phyloP scores from a whole-genome alignment of 1,140 invertebrate genomes.

The Zaprionus davidi region DNA sequence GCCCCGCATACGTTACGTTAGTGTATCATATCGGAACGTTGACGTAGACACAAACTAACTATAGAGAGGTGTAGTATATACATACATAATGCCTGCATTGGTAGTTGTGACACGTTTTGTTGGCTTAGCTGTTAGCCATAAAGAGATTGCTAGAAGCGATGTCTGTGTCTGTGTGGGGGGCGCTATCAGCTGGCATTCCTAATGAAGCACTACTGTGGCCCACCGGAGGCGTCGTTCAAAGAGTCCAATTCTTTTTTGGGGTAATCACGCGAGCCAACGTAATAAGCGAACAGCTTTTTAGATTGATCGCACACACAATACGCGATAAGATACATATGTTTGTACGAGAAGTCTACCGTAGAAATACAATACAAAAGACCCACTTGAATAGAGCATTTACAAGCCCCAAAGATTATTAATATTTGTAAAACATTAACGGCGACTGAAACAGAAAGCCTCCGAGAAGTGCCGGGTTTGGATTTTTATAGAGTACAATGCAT shows the following conservation, averaged over 20 bases:
- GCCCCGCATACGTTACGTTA: slow-evolving; percentile 30
- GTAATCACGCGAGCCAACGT: slow-evolving; percentile 31
- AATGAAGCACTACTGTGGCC: slow-evolving; percentile 10
- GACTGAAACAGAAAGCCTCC: not conserved
- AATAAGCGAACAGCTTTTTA: slow-evolving; percentile 16
- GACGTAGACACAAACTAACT: slow-evolving; percentile 24
- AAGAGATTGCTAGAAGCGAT: not conserved
- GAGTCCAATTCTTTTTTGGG: not conserved
- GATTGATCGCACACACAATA: slow-evolving; percentile 18
- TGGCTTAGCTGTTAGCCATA: slow-evolving; percentile 30
- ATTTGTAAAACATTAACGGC: slow-evolving; percentile 9
- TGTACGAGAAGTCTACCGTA: not conserved
- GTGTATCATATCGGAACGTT: slow-evolving; percentile 18
- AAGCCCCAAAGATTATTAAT: slow-evolving; percentile 13
- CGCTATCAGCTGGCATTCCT: slow-evolving; percentile 18
- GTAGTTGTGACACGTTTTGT: slow-evolving; percentile 47
- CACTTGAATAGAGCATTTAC: slow-evolving; percentile 39
- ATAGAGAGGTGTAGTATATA: not conserved
- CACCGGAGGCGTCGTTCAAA: not conserved
- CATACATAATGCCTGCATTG: slow-evolving; percentile 4
- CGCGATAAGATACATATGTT: slow-evolving; percentile 29
- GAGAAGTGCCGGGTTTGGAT: not conserved
- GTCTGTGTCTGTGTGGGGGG: not conserved
- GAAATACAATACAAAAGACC: slow-evolving; percentile 12
- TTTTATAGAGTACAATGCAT: not conserved